Evolutionary conservation across 2,888 invertebrate species (phyloP).

Genomic region (Unio pictorum): DNA sequence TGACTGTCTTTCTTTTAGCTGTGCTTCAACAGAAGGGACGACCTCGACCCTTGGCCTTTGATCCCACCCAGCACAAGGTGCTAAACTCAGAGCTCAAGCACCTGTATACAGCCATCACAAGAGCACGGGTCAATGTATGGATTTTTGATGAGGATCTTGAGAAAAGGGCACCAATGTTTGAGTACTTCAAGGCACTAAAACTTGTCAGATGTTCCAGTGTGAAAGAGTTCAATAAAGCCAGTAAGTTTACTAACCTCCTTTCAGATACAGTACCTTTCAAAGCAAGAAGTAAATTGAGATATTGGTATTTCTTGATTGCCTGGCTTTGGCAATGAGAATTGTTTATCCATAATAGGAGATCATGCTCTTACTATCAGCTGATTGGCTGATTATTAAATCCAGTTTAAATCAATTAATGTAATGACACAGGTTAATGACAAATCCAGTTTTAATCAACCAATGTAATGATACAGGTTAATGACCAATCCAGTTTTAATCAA

Average conservation of each 20-base stretch:
- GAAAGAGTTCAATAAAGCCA: conserved; percentile 21
- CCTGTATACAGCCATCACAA: conserved; percentile 41
- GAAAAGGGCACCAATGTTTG: conserved; percentile 61
- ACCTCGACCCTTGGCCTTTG: conserved; percentile 36
- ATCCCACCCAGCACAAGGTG: conserved; percentile 30
- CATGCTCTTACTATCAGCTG: too few species aligned
- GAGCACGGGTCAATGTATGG: conserved; percentile 40
- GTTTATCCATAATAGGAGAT: too few species aligned
- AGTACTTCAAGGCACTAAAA: conserved; percentile 57
- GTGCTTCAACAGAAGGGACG: conserved; percentile 16
- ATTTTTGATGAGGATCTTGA: conserved; percentile 37
- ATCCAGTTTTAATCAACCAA: too few species aligned
- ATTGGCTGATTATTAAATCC: too few species aligned
- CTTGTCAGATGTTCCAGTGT: conserved; percentile 36
- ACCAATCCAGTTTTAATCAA: too few species aligned
- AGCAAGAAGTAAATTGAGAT: too few species aligned
- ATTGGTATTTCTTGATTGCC: too few species aligned
- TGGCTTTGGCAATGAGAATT: too few species aligned
- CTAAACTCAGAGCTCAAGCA: conserved; percentile 40
- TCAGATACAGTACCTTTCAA: too few species aligned
- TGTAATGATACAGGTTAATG: too few species aligned
- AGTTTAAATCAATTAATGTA: too few species aligned
- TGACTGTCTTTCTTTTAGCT: conserved; percentile 5
- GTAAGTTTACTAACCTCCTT: conserved; percentile 9
- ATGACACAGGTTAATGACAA: too few species aligned